These are phyloP conservation scores for Antechinus stuartii DNA, from an alignment of 2,113 vertebrate genomes.

Conservation along the genomic window DNA sequence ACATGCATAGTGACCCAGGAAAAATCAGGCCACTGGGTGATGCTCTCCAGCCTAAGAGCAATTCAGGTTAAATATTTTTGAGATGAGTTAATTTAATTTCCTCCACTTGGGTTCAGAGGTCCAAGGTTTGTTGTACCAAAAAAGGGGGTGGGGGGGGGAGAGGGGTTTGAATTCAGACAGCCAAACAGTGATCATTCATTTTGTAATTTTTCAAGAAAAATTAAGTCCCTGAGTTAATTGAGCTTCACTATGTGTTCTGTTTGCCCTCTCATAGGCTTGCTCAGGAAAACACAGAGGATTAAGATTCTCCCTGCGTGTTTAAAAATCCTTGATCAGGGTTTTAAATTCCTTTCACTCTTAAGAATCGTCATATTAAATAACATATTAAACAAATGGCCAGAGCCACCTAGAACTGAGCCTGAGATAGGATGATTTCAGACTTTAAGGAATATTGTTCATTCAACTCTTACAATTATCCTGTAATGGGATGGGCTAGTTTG, in stretches of 20 bases:
- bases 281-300: neutral
- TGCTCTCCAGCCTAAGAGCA: neutral
- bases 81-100: neutral
- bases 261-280: neutral
- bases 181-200: neutral
- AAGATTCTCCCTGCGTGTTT: neutral
- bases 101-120: neutral
- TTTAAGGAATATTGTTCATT: neutral
- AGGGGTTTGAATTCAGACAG: neutral
- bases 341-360: neutral
- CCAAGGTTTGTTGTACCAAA: neutral
- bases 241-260: neutral
- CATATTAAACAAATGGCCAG: neutral
- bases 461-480: neutral
- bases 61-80: neutral
- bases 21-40: neutral
- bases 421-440: neutral
- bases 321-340: neutral
- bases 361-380: neutral
- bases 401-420: neutral
- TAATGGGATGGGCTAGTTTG: neutral
- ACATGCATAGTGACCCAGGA: neutral
- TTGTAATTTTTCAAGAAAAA: neutral
- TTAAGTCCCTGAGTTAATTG: neutral
- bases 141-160: neutral